Evolutionary conservation across 2,113 vertebrate genomes (phyloP).

Genomic region (Nibea albiflora): DNA sequence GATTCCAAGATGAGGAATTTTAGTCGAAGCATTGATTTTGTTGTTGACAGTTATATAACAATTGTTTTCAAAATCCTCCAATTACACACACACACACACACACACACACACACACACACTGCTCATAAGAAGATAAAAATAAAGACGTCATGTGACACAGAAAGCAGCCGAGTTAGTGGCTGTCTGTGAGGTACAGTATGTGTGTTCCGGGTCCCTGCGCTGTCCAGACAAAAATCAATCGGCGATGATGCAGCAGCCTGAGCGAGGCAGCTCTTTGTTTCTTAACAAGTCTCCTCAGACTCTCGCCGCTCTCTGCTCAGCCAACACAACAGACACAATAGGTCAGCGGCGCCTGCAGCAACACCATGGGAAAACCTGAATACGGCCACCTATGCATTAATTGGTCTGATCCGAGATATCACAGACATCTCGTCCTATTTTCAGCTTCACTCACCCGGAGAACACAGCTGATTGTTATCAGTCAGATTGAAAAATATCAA

Average conservation of each 20-base stretch:
- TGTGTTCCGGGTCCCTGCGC: not conserved
- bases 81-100: slow-evolving; percentile 22
- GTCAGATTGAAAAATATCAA: not conserved
- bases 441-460: slow-evolving; percentile 3
- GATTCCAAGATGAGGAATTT: slow-evolving; percentile 50
- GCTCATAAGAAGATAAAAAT: slow-evolving; percentile 13
- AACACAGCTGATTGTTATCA: slow-evolving; percentile 13
- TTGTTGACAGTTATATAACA: slow-evolving; percentile 51
- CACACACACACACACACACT: not conserved
- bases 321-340: slow-evolving; percentile 35
- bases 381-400: slow-evolving; percentile 19
- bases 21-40: slow-evolving; percentile 57
- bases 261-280: slow-evolving; percentile 30
- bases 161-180: not conserved
- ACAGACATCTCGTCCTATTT: slow-evolving; percentile 1
- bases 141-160: slow-evolving; percentile 27
- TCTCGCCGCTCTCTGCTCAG: slow-evolving; percentile 3
- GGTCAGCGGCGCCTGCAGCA: slow-evolving; percentile 17
- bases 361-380: slow-evolving; percentile 10
- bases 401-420: slow-evolving; percentile 39
- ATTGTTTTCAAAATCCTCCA: slow-evolving; percentile 13
- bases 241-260: slow-evolving; percentile 40
- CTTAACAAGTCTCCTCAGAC: slow-evolving; percentile 69
- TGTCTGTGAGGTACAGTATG: slow-evolving; percentile 22
- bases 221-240: slow-evolving; percentile 44